These are phyloP conservation scores for Erpetoichthys calabaricus DNA, from an alignment of 2,797 vertebrate species.

Conservation along the genomic window DNA sequence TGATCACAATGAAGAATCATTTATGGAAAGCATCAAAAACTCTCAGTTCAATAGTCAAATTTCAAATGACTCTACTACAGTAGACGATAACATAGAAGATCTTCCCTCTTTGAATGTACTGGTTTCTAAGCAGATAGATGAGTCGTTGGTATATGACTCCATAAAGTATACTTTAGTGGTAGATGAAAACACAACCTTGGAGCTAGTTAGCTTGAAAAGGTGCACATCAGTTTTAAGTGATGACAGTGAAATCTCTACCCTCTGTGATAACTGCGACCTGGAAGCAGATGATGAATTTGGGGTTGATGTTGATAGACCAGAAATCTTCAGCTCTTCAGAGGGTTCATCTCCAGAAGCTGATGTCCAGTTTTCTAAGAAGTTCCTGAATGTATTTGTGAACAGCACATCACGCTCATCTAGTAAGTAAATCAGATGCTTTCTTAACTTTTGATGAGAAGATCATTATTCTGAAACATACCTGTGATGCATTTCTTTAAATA, in stretches of 20 bases:
- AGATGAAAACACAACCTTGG: conserved; percentile 93
- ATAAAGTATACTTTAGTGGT: conserved; percentile 96
- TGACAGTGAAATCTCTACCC: conserved; percentile 65
- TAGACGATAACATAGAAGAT: conserved; percentile 49
- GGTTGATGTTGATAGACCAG: conserved; percentile 39
- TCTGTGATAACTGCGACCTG: conserved; percentile 61
- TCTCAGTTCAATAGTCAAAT: conserved; percentile 46
- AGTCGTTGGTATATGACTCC: conserved; percentile 81
- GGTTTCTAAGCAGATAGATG: conserved; percentile 48
- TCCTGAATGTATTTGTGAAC: conserved; percentile 96
- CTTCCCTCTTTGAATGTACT: conserved; percentile 29
- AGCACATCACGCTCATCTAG: conserved; percentile 92
- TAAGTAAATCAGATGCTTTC: conserved; percentile 40
- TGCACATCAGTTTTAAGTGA: conserved; percentile 82
- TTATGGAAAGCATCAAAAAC: conserved; percentile 28
- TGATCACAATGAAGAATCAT: conserved; percentile 59
- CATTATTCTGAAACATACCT: neutral
- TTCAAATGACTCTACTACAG: conserved; percentile 49
- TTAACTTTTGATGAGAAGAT: neutral
- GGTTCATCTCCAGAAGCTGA: conserved; percentile 88
- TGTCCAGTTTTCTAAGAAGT: conserved; percentile 94
- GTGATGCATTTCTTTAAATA: neutral
- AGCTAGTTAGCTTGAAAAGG: conserved; percentile 84
- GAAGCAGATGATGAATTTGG: conserved; percentile 46
- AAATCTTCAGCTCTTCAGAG: conserved; percentile 59